Percentiles rank a stretch among this genome's conserved stretches.
Conservation (phyloP, 2,888 invertebrate genomes). For the Campoletis raptor region DNA sequence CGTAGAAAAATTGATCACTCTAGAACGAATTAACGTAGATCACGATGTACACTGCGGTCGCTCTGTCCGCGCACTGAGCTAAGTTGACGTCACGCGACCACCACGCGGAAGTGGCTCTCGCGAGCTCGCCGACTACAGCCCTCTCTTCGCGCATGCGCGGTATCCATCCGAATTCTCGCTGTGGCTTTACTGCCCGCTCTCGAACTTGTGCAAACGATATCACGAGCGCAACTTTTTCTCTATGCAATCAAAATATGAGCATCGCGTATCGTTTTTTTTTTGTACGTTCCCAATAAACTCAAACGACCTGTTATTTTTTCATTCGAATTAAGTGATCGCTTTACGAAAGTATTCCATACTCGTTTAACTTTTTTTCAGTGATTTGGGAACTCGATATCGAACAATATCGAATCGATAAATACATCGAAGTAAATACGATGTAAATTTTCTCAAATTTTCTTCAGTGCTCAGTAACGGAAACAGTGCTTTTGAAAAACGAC, state of each 20-base stretch:
- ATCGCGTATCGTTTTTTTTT: neutral
- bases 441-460: neutral
- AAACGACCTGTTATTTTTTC: neutral
- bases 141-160: constrained; percentile 80
- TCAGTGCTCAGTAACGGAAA: neutral
- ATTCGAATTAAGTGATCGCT: neutral
- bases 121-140: constrained; percentile 74
- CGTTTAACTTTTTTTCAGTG: neutral
- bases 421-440: too few species aligned
- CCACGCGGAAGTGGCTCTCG: constrained; percentile 83
- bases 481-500: too few species aligned
- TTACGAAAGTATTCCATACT: neutral
- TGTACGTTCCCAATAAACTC: neutral
- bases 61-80: constrained; percentile 84
- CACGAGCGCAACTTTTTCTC: constrained; percentile 2
- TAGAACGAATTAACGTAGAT: constrained; percentile 76
- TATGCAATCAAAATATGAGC: constrained; percentile 6
- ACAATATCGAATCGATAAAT: neutral
- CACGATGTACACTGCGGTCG: constrained; percentile 83
- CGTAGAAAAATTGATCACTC: constrained; percentile 40
- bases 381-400: neutral
- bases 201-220: constrained; percentile 27
- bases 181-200: constrained; percentile 26
- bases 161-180: constrained; percentile 47
- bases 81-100: constrained; percentile 83